These are phyloP conservation scores for Fragum sueziense DNA, from an alignment of 2,888 invertebrate species.

Conservation along the genomic window DNA sequence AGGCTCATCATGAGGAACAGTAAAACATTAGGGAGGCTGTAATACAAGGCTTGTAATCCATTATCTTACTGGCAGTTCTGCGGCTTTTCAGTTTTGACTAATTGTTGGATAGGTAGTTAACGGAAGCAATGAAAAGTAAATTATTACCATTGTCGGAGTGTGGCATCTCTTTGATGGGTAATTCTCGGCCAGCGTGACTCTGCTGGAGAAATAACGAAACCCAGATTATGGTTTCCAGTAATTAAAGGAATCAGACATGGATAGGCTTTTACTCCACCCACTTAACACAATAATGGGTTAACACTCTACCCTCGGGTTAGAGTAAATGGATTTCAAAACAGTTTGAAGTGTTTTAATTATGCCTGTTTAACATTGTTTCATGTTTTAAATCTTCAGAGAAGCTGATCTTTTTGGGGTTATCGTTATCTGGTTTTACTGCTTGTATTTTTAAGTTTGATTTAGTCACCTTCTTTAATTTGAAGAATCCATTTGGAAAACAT, in stretches of 20 bases:
- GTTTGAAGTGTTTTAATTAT: too few species aligned
- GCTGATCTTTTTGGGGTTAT: too few species aligned
- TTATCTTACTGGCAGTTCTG: constrained; percentile 7
- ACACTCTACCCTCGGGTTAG: constrained; percentile 3
- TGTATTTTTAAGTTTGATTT: too few species aligned
- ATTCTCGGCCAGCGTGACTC: constrained; percentile 22
- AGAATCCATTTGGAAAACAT: too few species aligned
- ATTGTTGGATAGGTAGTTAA: constrained; percentile 20
- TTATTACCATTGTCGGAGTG: constrained; percentile 25
- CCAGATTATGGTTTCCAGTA: constrained; percentile 11
- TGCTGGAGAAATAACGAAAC: constrained; percentile 13
- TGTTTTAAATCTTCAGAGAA: too few species aligned
- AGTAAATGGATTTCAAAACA: too few species aligned
- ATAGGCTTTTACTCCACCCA: neutral
- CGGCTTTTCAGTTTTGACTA: constrained; percentile 20
- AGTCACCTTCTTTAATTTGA: too few species aligned
- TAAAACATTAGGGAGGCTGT: neutral
- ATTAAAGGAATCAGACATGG: constrained; percentile 14
- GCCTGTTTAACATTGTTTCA: too few species aligned
- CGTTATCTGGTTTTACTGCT: too few species aligned
- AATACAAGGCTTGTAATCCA: constrained; percentile 7
- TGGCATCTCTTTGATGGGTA: constrained; percentile 42
- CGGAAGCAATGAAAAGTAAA: constrained; percentile 22
- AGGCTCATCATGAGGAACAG: neutral
- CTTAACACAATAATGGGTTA: constrained; percentile 10